A percentile compares a stretch with the other conserved stretches of the same genome.
Conservation (phyloP, 1,140 invertebrate genomes). For the Fopius arisanus region DNA sequence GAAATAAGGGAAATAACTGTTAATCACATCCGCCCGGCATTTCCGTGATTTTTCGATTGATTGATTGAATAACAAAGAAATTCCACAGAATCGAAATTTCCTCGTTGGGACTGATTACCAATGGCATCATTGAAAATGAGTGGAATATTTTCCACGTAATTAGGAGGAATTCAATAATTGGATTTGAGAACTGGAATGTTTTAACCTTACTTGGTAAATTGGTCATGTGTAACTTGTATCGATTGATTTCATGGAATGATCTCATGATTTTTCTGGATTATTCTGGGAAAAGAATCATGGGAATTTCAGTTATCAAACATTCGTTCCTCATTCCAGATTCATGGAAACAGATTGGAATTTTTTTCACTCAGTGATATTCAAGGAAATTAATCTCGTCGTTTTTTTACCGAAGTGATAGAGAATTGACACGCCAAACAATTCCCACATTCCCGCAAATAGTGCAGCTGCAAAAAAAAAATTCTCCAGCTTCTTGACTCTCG, state of each 20-base stretch:
- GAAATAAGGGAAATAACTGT: not conserved
- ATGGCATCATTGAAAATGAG: not conserved
- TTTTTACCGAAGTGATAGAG: not conserved
- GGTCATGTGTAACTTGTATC: not conserved
- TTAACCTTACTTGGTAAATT: slow-evolving; percentile 13
- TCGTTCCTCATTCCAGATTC: not conserved
- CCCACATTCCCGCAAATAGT: too few relatives aligned
- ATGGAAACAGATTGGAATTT: not conserved
- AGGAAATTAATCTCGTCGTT: not conserved
- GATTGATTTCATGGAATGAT: not conserved
- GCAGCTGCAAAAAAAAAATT: too few relatives aligned
- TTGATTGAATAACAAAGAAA: not conserved
- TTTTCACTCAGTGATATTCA: not conserved
- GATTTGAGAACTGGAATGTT: not conserved
- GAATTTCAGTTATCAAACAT: not conserved
- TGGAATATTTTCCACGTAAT: not conserved
- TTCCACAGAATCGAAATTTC: not conserved
- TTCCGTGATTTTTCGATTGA: not conserved
- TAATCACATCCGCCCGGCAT: not conserved
- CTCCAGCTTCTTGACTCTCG: too few relatives aligned
- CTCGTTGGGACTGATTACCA: not conserved
- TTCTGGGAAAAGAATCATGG: not conserved
- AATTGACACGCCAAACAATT: too few relatives aligned
- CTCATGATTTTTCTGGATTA: not conserved
- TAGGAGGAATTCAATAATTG: slow-evolving; percentile 13